phyloP scores from a whole-genome alignment of 2,113 vertebrate species.

The Epinephelus fuscoguttatus region DNA sequence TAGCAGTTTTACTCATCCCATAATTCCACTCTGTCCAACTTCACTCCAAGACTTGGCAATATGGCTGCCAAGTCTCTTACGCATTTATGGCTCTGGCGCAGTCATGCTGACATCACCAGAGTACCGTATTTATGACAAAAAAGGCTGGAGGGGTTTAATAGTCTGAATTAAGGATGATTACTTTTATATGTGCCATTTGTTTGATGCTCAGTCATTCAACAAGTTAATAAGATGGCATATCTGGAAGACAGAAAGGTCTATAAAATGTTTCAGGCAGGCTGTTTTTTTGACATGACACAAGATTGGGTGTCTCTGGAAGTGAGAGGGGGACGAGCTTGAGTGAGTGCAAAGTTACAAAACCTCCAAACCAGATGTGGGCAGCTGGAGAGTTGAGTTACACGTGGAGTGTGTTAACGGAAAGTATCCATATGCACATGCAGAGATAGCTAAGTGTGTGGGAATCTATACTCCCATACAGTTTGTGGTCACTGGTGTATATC shows the following conservation, averaged over 20 bases:
- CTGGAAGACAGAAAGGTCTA: background rate
- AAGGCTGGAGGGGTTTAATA: background rate
- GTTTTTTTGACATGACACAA: background rate
- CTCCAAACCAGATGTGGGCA: constrained; percentile 61
- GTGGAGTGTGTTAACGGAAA: constrained; percentile 17
- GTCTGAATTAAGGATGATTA: constrained; percentile 12
- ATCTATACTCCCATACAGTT: background rate
- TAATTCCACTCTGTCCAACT: constrained; percentile 53
- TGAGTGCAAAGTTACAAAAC: constrained; percentile 39
- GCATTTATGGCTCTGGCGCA: constrained; percentile 49
- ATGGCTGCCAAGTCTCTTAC: constrained; percentile 58
- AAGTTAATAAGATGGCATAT: background rate
- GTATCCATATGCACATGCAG: constrained; percentile 4
- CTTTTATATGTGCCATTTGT: constrained; percentile 7
- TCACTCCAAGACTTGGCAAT: constrained; percentile 12
- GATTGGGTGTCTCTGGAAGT: background rate
- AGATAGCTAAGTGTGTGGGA: constrained; percentile 2
- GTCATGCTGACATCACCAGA: constrained; percentile 65
- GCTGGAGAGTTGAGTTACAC: constrained; percentile 49
- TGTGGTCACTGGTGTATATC: background rate
- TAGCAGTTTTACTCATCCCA: constrained; percentile 64
- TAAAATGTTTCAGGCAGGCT: background rate
- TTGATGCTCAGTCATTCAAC: background rate
- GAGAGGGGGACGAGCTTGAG: constrained; percentile 7
- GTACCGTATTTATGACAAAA: constrained; percentile 27